phyloP scores from a whole-genome alignment of 2,888 invertebrate genomes.

The Microctonus brassicae region DNA sequence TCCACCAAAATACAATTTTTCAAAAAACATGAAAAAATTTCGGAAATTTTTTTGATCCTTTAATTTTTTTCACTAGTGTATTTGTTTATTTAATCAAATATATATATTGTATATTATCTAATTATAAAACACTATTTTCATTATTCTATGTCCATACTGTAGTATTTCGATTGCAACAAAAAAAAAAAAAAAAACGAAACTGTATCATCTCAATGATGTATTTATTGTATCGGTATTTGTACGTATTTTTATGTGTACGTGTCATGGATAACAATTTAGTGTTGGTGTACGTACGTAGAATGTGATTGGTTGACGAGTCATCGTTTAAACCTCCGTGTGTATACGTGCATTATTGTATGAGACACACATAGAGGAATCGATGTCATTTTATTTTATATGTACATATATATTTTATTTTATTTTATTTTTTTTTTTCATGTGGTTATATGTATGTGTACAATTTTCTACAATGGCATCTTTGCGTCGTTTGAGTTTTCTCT shows the following conservation, averaged over 20 bases:
- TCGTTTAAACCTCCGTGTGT: not conserved
- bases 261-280: not conserved
- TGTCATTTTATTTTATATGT: not conserved
- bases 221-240: not conserved
- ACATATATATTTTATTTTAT: too few relatives aligned
- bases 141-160: too few relatives aligned
- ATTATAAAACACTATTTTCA: too few relatives aligned
- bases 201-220: not conserved
- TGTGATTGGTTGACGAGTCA: not conserved
- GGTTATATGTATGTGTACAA: not conserved
- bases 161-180: slow-evolving; percentile 21
- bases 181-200: not conserved
- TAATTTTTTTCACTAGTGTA: too few relatives aligned
- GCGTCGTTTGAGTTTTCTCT: not conserved
- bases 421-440: not conserved
- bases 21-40: too few relatives aligned
- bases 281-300: not conserved
- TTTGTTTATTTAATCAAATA: too few relatives aligned
- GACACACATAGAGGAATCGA: not conserved
- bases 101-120: too few relatives aligned
- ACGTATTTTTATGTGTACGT: not conserved
- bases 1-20: too few relatives aligned
- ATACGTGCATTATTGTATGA: not conserved
- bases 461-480: slow-evolving; percentile 26
- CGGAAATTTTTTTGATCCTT: too few relatives aligned